Evolutionary conservation across 2,113 vertebrate genomes (phyloP).

Genomic region (Actenoides hombroni): DNA sequence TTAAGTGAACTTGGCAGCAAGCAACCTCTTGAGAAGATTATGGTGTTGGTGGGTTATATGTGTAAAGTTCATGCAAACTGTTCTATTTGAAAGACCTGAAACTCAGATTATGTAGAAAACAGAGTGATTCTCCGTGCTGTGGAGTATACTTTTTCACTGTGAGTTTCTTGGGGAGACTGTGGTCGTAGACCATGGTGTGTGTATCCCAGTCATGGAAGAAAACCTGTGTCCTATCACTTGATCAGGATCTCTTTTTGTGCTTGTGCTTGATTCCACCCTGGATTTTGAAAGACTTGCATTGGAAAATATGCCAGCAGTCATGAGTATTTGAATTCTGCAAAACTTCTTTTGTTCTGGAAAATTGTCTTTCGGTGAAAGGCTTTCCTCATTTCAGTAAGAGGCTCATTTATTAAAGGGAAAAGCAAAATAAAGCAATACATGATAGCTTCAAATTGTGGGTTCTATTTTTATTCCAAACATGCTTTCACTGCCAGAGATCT

Average conservation of each 20-base stretch:
- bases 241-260: not conserved
- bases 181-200: too few relatives aligned
- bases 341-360: not conserved
- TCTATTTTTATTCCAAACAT: conserved; percentile 12
- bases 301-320: not conserved
- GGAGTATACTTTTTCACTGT: not conserved
- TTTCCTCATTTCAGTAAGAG: not conserved
- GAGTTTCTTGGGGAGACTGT: not conserved
- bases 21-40: not conserved
- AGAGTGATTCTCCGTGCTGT: accelerated
- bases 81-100: not conserved
- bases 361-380: not conserved
- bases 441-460: not conserved
- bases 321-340: not conserved
- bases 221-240: accelerated
- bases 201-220: accelerated
- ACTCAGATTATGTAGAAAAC: accelerated
- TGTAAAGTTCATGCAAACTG: not conserved
- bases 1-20: not conserved
- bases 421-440: not conserved
- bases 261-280: not conserved
- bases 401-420: not conserved
- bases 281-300: not conserved
- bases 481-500: not conserved
- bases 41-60: not conserved